These are phyloP conservation scores for Decapterus maruadsi DNA, from an alignment of 2,797 vertebrate species.

Conservation along the genomic window DNA sequence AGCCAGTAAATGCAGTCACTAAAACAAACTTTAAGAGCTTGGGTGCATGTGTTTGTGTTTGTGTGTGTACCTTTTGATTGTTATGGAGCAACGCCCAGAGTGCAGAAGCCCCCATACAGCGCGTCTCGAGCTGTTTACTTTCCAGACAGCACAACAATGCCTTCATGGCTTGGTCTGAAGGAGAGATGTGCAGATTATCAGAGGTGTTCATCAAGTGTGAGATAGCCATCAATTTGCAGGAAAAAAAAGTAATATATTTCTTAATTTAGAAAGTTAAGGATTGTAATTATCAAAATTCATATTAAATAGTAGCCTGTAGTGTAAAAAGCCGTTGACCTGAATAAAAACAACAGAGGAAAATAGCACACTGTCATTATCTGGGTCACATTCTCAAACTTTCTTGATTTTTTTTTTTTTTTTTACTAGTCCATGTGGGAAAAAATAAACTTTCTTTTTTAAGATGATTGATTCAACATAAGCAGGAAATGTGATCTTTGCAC, in stretches of 20 bases:
- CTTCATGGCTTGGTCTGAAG: constrained; percentile 89
- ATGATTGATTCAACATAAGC: background rate
- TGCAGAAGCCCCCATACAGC: constrained; percentile 91
- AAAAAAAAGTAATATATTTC: background rate
- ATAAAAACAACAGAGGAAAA: background rate
- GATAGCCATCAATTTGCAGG: background rate
- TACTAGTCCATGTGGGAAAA: background rate
- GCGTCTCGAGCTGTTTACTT: constrained; percentile 83
- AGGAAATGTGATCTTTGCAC: constrained; percentile 64
- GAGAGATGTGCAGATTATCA: constrained; percentile 12
- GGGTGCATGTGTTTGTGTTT: background rate
- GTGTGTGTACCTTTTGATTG: constrained; percentile 90
- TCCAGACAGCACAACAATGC: constrained; percentile 89
- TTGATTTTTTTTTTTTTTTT: background rate
- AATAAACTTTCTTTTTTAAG: too few relatives aligned
- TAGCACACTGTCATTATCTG: background rate
- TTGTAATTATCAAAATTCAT: background rate
- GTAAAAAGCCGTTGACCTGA: background rate
- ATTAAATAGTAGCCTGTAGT: background rate
- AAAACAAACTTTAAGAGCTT: constrained; percentile 15
- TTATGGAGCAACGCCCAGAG: constrained; percentile 96
- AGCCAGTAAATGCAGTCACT: constrained; percentile 20
- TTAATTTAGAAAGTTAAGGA: background rate
- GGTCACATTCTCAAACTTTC: background rate
- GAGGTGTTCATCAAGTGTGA: background rate